Evolutionary conservation across 2,113 vertebrate species (phyloP), one percentile per base, ranked within the genome.

Genomic region (Thinocorus orbignyianus): DNA sequence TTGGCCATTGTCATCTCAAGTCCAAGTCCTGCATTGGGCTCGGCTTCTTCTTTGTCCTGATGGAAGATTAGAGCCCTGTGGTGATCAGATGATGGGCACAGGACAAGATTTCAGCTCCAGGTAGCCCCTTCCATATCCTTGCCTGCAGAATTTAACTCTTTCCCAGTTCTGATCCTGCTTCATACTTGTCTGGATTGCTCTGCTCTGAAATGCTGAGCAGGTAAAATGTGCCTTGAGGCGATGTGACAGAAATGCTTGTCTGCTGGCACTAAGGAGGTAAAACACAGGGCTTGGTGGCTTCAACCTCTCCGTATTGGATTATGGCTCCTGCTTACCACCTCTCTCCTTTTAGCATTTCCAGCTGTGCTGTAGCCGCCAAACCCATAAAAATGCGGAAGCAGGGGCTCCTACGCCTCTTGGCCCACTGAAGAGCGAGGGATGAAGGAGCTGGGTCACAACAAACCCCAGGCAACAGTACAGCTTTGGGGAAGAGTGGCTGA

Each of bases 101-200:
- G 42, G 41, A n/a, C 1, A 2, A 31, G 41, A 10, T 28, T 19
- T 6, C 25, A 51, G 44, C 8, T 13, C 20, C 11, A n/a, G 41
- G 28, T 16, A 44, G 39, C 12, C 11, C 13, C 49, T n/a, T 78
- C 42, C 14, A 5, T 17, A 9, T 25, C 28, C 16, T 54, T 54
- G 24, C 8, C 70, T 85, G 64, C 33, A 31, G 64, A 33, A 31
- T 51, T 41, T 35, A 14, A 39, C 31, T 72, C 48, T n/a, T 1
- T n/a, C 39, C 25, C 30, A 31, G 31, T 2, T 2, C n/a, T 33
- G 62, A 31, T n/a, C 6, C 35, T 86, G 39, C 41, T 83, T 55
- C 0, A 4, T 2, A 0, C 39, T 39, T 54, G 7, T 25, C 26
- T 25, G 6, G 6, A 37, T 85, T 71, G 39, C 37, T 54, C 25